phyloP scores from a whole-genome alignment of 2,797 vertebrate genomes.

The Mionectes olivaceus region DNA sequence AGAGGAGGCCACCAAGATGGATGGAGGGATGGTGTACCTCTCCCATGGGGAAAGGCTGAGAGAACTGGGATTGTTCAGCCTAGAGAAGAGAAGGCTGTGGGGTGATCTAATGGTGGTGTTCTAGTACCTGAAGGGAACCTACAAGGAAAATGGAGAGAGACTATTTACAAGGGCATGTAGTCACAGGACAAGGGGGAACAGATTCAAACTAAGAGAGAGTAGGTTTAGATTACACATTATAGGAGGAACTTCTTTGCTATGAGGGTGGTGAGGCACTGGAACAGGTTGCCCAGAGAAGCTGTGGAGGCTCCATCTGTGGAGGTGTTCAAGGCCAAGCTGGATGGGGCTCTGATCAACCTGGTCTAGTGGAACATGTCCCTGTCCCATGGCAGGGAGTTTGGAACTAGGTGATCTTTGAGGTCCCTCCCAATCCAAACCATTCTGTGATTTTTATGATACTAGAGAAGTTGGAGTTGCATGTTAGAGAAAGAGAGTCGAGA shows the following conservation, averaged over 20 bases:
- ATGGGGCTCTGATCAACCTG: not conserved
- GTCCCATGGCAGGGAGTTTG: not conserved
- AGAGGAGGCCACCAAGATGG: fast-evolving
- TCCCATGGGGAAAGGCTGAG: not conserved
- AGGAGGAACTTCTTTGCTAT: not conserved
- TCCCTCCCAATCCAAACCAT: not conserved
- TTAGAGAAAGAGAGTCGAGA: not conserved
- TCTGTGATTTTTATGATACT: not conserved
- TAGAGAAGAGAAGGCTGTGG: not conserved
- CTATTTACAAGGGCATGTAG: not conserved
- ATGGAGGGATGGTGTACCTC: fast-evolving
- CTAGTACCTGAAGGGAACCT: not conserved
- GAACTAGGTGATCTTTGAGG: not conserved
- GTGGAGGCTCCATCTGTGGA: not conserved
- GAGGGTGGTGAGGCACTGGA: not conserved
- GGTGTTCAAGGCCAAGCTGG: not conserved
- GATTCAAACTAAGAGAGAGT: not conserved
- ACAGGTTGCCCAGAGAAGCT: not conserved
- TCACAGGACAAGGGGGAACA: not conserved
- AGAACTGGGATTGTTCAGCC: not conserved
- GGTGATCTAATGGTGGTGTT: not conserved
- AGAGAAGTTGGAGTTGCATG: not conserved
- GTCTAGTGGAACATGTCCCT: not conserved
- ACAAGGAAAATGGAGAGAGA: not conserved
- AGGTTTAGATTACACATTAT: not conserved